Evolutionary conservation across 2,797 vertebrate species (phyloP), one percentile per base, ranked within the genome.

Genomic region (Thamnophis elegans): DNA sequence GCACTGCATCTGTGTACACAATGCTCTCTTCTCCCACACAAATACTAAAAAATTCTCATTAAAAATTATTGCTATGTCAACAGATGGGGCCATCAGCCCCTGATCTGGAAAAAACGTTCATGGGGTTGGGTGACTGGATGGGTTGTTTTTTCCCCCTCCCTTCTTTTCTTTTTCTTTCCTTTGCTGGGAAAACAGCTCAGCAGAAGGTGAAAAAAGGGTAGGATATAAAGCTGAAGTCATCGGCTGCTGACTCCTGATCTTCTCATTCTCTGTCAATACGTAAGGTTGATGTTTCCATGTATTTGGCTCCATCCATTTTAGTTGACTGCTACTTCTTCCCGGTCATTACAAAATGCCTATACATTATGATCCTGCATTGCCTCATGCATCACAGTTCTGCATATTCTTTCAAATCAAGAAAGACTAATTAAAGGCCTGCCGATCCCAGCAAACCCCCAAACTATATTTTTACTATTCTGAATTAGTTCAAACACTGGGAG

Each of bases 1-100:
- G 94, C 96, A 96, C 97, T 97, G 98, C 98, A 98, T 99, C 98
- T 98, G 98, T 98, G 98, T 98, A 97, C 98, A 98, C 98, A 98
- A 98, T 92, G 89, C 97, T 97, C 96, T 97, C 97, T 97, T 98
- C 98, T 98, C 98, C 97, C 97, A 97, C 98, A 98, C 97, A 98
- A 97, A 98, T 98, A 98, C 97, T 98, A 97, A 98, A 98, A 97
- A 98, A 97, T 97, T 98, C 97, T 97, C 97, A 97, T 98, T 98
- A 98, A 98, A 98, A 98, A 98, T 98, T 97, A 98, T 97, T 97
- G 96, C 97, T 98, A 97, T 98, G 97, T 98, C 98, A 98, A 98
- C 98, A 98, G 98, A 97, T 96, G 97, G 95, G 97, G 96, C 96
- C 92, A 10, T 95, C 94, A 92, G 96, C 94, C 95, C 96, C 97